These are phyloP conservation scores for Kryphioiulus occultus DNA, from an alignment of 2,888 invertebrate species.

Conservation along the genomic window DNA sequence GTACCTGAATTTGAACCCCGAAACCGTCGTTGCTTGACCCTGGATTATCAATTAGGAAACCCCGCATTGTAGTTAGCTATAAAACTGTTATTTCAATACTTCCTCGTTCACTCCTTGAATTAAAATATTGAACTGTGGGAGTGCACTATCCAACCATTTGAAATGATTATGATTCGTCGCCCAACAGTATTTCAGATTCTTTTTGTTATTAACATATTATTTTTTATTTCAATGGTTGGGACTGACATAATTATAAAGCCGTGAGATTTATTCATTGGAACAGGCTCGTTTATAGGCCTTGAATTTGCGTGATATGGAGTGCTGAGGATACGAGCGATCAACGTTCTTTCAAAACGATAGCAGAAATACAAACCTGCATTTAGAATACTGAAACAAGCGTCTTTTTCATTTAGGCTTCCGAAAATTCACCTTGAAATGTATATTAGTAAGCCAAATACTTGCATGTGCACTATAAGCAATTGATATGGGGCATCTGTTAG, in stretches of 20 bases:
- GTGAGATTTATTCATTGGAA: not conserved
- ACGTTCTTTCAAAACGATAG: not conserved
- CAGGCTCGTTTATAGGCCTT: not conserved
- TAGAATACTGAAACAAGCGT: not conserved
- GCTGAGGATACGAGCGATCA: not conserved
- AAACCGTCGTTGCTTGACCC: slow-evolving; percentile 56
- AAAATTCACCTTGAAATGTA: not conserved
- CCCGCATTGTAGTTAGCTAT: not conserved
- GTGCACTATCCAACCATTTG: not conserved
- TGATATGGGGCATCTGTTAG: not conserved
- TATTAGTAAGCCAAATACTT: not conserved
- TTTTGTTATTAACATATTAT: slow-evolving; percentile 3
- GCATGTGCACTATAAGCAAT: not conserved
- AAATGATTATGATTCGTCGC: not conserved
- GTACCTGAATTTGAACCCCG: slow-evolving; percentile 55
- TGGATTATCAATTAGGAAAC: slow-evolving; percentile 12
- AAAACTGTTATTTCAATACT: slow-evolving; percentile 25
- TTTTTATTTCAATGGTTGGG: slow-evolving; percentile 25
- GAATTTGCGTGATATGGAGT: not conserved
- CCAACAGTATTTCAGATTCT: slow-evolving; percentile 30
- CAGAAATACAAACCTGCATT: not conserved
- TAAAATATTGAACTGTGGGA: not conserved
- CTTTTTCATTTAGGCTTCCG: not conserved
- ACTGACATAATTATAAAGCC: not conserved
- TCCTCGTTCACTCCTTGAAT: not conserved